Percentiles rank a stretch among this genome's conserved stretches.
These are phyloP conservation scores for Microhierax caerulescens DNA, from an alignment of 2,797 vertebrate species.

Conservation along the genomic window DNA sequence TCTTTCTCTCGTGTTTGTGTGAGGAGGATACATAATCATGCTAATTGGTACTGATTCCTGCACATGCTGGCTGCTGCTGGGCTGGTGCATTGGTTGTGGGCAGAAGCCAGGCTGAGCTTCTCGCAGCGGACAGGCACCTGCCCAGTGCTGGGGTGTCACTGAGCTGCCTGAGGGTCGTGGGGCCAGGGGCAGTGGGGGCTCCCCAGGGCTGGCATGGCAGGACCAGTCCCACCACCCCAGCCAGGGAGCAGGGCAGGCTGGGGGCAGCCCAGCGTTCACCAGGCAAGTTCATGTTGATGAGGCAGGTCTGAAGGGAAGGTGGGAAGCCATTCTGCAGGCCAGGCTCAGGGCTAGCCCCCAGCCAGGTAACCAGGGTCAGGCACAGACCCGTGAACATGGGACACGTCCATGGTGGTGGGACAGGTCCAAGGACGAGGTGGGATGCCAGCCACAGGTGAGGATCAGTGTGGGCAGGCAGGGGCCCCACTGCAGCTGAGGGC, in stretches of 20 bases:
- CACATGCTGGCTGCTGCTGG: accelerated
- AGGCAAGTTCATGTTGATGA: background rate
- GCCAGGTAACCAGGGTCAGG: background rate
- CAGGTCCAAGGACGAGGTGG: background rate
- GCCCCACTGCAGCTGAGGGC: background rate
- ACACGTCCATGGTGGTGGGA: background rate
- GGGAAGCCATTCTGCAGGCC: background rate
- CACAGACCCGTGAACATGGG: accelerated
- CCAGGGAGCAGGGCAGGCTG: background rate
- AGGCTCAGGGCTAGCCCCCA: background rate
- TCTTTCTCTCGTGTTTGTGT: background rate
- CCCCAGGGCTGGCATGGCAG: background rate
- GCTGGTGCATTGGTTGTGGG: background rate
- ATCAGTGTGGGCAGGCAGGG: accelerated
- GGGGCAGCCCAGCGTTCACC: background rate
- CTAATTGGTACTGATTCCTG: background rate
- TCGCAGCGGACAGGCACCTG: accelerated
- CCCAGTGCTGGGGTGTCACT: accelerated
- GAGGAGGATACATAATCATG: accelerated
- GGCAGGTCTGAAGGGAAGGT: background rate
- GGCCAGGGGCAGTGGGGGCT: accelerated
- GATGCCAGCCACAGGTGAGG: accelerated
- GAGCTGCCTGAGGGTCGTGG: background rate
- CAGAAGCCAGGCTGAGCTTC: background rate
- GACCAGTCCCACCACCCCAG: accelerated